Conservation (phyloP, 2,888 invertebrate species). For the Drosophila planitibia region DNA sequence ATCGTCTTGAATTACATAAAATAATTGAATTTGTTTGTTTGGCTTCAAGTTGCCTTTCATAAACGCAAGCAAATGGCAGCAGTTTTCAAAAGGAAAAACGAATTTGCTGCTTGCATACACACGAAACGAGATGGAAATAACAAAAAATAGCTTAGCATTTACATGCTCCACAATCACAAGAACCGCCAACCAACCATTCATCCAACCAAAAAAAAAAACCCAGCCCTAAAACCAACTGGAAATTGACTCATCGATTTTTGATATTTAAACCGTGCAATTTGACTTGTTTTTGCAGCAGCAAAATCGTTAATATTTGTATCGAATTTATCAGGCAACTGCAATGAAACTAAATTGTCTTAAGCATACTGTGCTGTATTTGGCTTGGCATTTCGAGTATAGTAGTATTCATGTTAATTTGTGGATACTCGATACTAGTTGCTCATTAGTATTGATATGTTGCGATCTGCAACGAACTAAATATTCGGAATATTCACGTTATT, state of each 20-base stretch:
- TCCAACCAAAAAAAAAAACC: not conserved
- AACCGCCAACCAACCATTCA: not conserved
- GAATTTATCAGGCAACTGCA: not conserved
- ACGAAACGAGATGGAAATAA: slow-evolving; percentile 17
- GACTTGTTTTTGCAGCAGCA: not conserved
- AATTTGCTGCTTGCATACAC: slow-evolving; percentile 9
- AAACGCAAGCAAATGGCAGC: slow-evolving; percentile 5
- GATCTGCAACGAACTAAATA: no score
- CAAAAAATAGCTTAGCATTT: slow-evolving; percentile 23
- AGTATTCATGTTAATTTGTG: not conserved
- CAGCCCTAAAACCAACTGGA: not conserved
- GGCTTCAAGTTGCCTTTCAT: slow-evolving; percentile 45
- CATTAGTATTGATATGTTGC: not conserved
- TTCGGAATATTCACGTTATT: not conserved
- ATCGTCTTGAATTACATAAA: slow-evolving; percentile 44
- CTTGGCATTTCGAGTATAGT: not conserved
- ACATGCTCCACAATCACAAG: slow-evolving; percentile 7
- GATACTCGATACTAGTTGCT: not conserved
- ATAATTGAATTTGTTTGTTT: slow-evolving; percentile 74
- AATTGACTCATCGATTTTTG: slow-evolving; percentile 62
- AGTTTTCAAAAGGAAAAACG: slow-evolving; percentile 20
- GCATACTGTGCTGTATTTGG: not conserved
- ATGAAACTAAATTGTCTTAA: not conserved
- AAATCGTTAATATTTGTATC: not conserved
- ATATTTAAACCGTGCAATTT: slow-evolving; percentile 43